A percentile compares a stretch with the other conserved stretches of the same genome.
Conservation (phyloP, 2,797 vertebrate species). For the Mastacembelus armatus region DNA sequence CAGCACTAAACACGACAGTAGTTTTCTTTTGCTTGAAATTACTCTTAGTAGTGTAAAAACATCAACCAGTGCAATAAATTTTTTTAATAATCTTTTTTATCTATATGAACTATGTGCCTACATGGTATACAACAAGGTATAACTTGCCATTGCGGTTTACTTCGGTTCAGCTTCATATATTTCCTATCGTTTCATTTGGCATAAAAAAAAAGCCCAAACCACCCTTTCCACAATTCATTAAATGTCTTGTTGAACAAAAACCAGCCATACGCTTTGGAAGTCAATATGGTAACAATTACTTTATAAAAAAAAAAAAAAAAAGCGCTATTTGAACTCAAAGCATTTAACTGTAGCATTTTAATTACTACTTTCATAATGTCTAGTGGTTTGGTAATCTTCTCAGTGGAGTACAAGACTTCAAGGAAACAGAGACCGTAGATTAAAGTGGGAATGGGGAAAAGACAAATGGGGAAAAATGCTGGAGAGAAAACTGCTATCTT, state of each 20-base stretch:
- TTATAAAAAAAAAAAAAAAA: too few species aligned
- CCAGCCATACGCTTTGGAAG: conserved; percentile 60
- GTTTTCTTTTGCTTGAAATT: conserved; percentile 49
- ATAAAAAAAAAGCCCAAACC: conserved; percentile 48
- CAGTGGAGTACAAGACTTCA: conserved; percentile 34
- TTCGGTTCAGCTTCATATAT: conserved; percentile 39
- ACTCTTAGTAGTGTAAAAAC: conserved; percentile 54
- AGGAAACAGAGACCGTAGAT: conserved; percentile 32
- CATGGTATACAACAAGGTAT: conserved; percentile 51
- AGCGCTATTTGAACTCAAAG: conserved; percentile 61
- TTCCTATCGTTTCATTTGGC: conserved; percentile 62
- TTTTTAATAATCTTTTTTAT: conserved; percentile 44
- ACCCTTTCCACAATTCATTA: conserved; percentile 63
- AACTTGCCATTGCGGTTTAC: conserved; percentile 50
- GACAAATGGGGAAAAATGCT: conserved; percentile 29
- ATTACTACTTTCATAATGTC: conserved; percentile 77
- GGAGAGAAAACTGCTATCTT: conserved; percentile 42
- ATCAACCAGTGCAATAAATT: conserved; percentile 51
- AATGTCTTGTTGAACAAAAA: conserved; percentile 70
- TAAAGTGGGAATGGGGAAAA: conserved; percentile 18
- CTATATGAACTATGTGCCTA: conserved; percentile 31
- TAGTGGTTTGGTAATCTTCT: conserved; percentile 65
- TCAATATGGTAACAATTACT: conserved; percentile 67
- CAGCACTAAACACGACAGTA: conserved; percentile 37
- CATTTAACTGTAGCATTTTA: conserved; percentile 55